Conservation (phyloP, 2,113 vertebrate species). For the Osmerus eperlanus region DNA sequence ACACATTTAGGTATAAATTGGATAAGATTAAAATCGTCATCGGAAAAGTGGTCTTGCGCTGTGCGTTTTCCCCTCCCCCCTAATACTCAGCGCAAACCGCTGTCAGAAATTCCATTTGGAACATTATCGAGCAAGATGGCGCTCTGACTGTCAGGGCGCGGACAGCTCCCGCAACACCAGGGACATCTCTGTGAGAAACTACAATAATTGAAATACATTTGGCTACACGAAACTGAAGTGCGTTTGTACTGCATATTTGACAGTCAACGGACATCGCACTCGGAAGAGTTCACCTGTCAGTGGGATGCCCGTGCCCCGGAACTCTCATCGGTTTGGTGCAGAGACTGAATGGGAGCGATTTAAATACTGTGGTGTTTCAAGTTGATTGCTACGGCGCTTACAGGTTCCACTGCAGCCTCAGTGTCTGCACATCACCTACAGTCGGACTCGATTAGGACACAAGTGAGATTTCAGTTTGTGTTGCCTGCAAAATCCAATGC, state of each 20-base stretch:
- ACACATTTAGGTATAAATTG: too few relatives aligned
- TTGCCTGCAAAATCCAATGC: not conserved
- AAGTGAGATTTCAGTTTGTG: slow-evolving; percentile 4
- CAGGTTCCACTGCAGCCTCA: slow-evolving; percentile 10
- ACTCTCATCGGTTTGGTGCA: slow-evolving; percentile 35
- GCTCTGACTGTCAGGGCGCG: slow-evolving; percentile 73
- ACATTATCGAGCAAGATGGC: slow-evolving; percentile 69
- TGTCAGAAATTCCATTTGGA: slow-evolving; percentile 44
- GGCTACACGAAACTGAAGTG: not conserved
- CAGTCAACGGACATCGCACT: not conserved
- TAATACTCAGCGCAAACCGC: slow-evolving; percentile 24
- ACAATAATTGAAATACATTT: not conserved
- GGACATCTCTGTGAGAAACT: not conserved
- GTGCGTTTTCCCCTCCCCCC: slow-evolving; percentile 18
- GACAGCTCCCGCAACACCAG: slow-evolving; percentile 65
- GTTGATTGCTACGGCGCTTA: slow-evolving; percentile 11
- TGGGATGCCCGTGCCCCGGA: slow-evolving; percentile 14
- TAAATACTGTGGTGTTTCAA: slow-evolving; percentile 11
- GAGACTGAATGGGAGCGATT: slow-evolving; percentile 1
- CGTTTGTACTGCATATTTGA: not conserved
- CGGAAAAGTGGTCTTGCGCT: too few relatives aligned
- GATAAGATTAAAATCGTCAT: too few relatives aligned
- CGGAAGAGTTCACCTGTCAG: slow-evolving; percentile 9
- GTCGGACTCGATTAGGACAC: not conserved
- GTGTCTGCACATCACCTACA: not conserved